Base-by-base conservation (phyloP, 1,140 invertebrate genomes). In the Zelostemma sp. region DNA sequence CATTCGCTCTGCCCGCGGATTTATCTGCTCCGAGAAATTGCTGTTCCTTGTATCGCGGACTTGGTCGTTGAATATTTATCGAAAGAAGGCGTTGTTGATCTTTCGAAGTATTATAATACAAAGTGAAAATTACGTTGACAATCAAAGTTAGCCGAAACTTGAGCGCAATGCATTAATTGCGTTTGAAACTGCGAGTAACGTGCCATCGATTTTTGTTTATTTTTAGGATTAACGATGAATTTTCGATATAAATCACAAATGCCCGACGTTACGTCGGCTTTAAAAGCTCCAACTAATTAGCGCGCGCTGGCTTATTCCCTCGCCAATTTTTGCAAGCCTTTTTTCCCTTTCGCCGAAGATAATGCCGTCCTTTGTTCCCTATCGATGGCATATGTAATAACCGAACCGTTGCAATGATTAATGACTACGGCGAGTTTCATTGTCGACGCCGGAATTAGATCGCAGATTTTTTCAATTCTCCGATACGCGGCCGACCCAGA, bases 301-400 rank as follows among this genome's bases (percentile, higher is more conserved):
- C 48, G 17, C 35, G 33, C 41, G 28, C 25, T 56, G 41, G 59
- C 59, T 61, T 54, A 61, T 54, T 43, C 49, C 49, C 17, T 55
- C 49, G 40, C 41, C 8, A 5, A 41, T 33, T 50, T 45, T 53
- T 59, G n/a, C n/a, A n/a, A n/a, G n/a, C n/a, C n/a, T n/a, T n/a
- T n/a, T n/a, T n/a, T n/a, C n/a, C n/a, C n/a, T 59, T 58, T 28
- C 41, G 31, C 9, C 8, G 21, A 19, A 21, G 59, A 40, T 54
- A 55, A 55, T 55, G 14, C 17, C 33, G 35, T 18, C 18, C 50
- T 45, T 64, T 56, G 51, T 60, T 55, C 58, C 15, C 47, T 49
- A 45, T 50, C 57, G 53, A 61, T 68, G 48, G 48, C 57, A 68
- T 68, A 61, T 25, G 59, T 62, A 68, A 68, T 62, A 68, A 58